Percentiles rank a stretch among this genome's conserved stretches.
Conservation (phyloP, 2,888 invertebrate species). For the Orchestes rusci region DNA sequence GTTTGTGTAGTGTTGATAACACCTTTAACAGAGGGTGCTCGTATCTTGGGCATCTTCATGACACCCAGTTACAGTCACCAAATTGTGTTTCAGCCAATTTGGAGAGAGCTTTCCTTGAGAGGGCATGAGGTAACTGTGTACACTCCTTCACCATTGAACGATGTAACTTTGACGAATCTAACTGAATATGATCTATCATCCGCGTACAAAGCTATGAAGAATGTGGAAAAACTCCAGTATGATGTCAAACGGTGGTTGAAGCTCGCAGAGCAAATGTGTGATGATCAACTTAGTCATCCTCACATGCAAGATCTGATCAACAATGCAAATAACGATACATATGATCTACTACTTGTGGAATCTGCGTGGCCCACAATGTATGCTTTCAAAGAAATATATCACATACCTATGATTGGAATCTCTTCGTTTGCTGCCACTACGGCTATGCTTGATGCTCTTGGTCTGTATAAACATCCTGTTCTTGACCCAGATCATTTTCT, state of each 20-base stretch:
- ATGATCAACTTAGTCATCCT: constrained; percentile 28
- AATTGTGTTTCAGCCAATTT: constrained; percentile 43
- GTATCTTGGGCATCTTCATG: constrained; percentile 44
- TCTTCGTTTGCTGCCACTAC: constrained; percentile 32
- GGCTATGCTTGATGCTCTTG: constrained; percentile 30
- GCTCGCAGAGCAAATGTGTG: constrained; percentile 15
- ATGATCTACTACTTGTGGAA: constrained; percentile 37
- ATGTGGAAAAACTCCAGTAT: constrained; percentile 7
- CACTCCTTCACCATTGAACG: constrained; percentile 41
- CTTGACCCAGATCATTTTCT: constrained; percentile 36
- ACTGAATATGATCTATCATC: constrained; percentile 37
- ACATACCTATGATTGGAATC: constrained; percentile 38
- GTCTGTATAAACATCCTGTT: constrained; percentile 37
- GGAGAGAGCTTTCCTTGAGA: constrained; percentile 43
- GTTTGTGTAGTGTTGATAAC: too few relatives aligned
- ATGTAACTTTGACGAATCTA: constrained; percentile 37
- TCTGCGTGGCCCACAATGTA: constrained; percentile 31
- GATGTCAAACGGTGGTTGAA: constrained; percentile 22
- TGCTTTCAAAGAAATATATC: constrained; percentile 35
- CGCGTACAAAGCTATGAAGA: constrained; percentile 11
- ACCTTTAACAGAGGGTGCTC: constrained; percentile 29
- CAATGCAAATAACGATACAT: constrained; percentile 31
- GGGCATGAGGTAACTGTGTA: constrained; percentile 47
- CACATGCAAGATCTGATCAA: constrained; percentile 32
- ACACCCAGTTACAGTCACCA: constrained; percentile 48